phyloP scores from a whole-genome alignment of 2,888 invertebrate species.

The Melipona bicolor region DNA sequence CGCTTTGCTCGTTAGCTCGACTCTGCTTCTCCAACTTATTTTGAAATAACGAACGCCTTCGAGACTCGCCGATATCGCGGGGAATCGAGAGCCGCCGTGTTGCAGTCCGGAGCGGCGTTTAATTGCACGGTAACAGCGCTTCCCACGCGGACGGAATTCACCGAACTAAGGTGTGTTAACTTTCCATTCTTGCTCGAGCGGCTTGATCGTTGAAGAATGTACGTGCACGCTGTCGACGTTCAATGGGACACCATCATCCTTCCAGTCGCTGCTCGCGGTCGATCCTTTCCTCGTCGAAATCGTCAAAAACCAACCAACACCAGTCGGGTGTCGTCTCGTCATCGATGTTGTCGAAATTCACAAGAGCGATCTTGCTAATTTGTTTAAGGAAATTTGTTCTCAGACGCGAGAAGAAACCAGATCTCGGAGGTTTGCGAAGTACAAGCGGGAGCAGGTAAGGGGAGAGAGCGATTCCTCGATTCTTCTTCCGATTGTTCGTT shows the following conservation, averaged over 20 bases:
- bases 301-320: neutral
- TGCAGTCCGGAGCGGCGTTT: conserved; percentile 32
- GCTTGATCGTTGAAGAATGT: conserved; percentile 40
- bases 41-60: conserved; percentile 34
- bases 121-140: conserved; percentile 48
- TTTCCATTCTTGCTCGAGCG: conserved; percentile 20
- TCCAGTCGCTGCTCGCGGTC: neutral
- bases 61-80: neutral
- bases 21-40: conserved; percentile 4
- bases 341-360: neutral
- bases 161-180: conserved; percentile 41
- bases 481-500: conserved; percentile 46
- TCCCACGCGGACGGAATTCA: conserved; percentile 41
- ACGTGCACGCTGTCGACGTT: conserved; percentile 14
- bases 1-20: conserved; percentile 35
- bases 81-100: neutral
- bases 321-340: neutral
- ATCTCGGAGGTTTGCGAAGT: neutral
- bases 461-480: neutral
- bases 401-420: neutral
- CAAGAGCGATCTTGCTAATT: neutral
- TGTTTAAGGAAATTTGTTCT: neutral
- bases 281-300: neutral
- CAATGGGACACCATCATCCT: conserved; percentile 3
- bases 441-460: neutral